Evolutionary conservation across 2,797 vertebrate species (phyloP), one percentile per base, ranked within the genome.

Genomic region (Paguma larvata): DNA sequence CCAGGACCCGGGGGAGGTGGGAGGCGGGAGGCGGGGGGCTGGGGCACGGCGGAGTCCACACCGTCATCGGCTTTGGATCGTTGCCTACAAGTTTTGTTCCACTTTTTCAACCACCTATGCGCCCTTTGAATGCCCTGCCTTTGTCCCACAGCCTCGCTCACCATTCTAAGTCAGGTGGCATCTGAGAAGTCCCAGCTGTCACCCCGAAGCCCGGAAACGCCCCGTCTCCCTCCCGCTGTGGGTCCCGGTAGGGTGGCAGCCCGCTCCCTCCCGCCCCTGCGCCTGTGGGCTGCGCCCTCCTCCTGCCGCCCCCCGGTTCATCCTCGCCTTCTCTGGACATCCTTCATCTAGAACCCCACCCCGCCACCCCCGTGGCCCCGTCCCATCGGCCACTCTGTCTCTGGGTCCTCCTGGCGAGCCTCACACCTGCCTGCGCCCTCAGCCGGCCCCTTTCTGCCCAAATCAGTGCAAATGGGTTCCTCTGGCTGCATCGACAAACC

Each of bases 1-100:
- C 19, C 10, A 0, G n/a, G 46, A n/a, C 30, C 18, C 21, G 4
- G 21, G 68, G 14, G 63, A 2, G 23, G 38, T 1, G 23, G 70
- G 70, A 15, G 12, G 70, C 3, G 6, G 70, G 38, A 38, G 38
- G 38, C 38, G 2, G 38, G 38, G 38, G 38, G 38, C 2, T 38
- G 38, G 38, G 38, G 38, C 38, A 38, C 38, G 38, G 38, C 38
- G 38, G 38, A 38, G 38, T 38, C 38, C 5, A 7, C 12, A 6
- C 25, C 10, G 1, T 73, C 23, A 27, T 14, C 23, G 15, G 11
- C 38, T 27, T 68, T 2, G 2, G n/a, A 68, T 68, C 4, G 18
- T 11, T 11, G 67, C 67, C 44, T 48, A 19, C 14, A 75, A 10
- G 30, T 46, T 46, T 18, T 32, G 44, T 32, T 18, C 44, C 0